Evolutionary conservation across 2,888 invertebrate genomes (phyloP).

Genomic region (Tanaodytes sp.): DNA sequence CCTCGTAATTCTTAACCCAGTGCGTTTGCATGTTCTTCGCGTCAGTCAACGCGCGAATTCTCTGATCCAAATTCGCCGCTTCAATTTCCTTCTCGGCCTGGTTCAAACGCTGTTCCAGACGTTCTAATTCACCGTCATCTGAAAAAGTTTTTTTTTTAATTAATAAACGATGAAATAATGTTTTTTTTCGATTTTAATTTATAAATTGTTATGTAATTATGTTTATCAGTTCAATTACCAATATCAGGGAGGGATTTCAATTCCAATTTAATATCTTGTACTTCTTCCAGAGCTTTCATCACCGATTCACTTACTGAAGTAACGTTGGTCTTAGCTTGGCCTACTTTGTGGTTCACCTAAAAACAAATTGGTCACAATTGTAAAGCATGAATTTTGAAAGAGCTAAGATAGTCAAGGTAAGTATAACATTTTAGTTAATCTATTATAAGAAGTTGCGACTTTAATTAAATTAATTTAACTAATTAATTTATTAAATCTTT

Average conservation of each 20-base stretch:
- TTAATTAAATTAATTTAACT: too few species aligned
- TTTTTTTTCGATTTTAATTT: background rate
- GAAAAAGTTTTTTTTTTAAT: constrained; percentile 5
- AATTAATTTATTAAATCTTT: too few species aligned
- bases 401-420: constrained; percentile 6
- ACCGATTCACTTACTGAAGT: constrained; percentile 87
- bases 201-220: too few species aligned
- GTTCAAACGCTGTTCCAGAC: constrained; percentile 79
- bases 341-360: constrained; percentile 82
- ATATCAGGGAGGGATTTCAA: constrained; percentile 83
- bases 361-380: too few species aligned
- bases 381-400: too few species aligned
- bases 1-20: constrained; percentile 86
- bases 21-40: constrained; percentile 76
- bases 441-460: background rate
- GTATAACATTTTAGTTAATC: background rate
- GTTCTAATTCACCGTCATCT: constrained; percentile 80
- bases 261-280: constrained; percentile 85
- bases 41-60: constrained; percentile 82
- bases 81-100: constrained; percentile 82
- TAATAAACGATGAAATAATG: background rate
- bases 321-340: constrained; percentile 89
- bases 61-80: constrained; percentile 83
- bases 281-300: constrained; percentile 83
- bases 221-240: constrained; percentile 67